phyloP scores from a whole-genome alignment of 2,113 vertebrate genomes.

The Orthonyx spaldingii region DNA sequence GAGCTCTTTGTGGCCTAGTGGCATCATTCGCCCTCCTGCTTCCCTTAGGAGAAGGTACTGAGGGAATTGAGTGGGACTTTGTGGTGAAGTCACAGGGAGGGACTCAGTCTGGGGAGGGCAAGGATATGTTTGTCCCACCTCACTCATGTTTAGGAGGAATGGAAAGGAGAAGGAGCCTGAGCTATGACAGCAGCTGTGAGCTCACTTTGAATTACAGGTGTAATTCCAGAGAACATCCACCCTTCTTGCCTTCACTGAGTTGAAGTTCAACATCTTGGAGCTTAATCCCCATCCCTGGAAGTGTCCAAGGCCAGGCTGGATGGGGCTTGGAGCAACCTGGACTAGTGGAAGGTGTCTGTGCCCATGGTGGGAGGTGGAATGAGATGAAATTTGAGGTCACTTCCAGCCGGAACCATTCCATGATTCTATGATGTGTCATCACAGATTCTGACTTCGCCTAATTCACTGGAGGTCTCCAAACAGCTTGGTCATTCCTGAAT shows the following conservation, averaged over 20 bases:
- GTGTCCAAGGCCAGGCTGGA: background rate
- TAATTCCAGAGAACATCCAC: background rate
- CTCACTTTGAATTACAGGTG: background rate
- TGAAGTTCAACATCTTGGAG: background rate
- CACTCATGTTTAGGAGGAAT: background rate
- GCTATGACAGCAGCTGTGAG: background rate
- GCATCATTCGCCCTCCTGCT: background rate
- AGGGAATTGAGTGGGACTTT: background rate
- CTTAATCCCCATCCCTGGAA: background rate
- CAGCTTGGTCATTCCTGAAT: background rate
- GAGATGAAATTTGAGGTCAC: background rate
- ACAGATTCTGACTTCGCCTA: background rate
- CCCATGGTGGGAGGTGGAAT: background rate
- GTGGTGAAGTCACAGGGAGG: background rate
- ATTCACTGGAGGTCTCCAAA: background rate
- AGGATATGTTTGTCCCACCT: background rate
- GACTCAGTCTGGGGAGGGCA: background rate
- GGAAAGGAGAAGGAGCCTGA: background rate
- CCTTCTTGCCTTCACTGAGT: background rate
- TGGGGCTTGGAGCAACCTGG: background rate
- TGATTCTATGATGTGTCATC: background rate
- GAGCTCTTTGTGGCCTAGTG: background rate
- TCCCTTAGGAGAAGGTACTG: background rate
- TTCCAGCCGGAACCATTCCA: background rate
- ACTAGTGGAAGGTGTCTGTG: background rate